Evolutionary conservation across 2,113 vertebrate species (phyloP), one percentile per base, ranked within the genome.

Genomic region (Semicossyphus pulcher): DNA sequence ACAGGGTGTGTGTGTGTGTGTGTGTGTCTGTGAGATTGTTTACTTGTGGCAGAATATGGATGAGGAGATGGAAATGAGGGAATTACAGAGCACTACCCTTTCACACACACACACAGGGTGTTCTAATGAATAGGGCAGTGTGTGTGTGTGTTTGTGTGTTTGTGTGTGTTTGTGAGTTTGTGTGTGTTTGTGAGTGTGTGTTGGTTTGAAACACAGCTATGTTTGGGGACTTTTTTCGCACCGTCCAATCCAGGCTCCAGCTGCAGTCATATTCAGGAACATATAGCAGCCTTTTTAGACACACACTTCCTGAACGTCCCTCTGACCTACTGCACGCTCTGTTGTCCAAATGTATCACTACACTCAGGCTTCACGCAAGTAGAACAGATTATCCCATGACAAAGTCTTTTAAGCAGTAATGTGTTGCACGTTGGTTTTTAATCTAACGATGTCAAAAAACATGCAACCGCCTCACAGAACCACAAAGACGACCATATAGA

Each of bases 21-120:
- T 25, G 36, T 10, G 59, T 31, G 60, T 20, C 25, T 9, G 53
- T 18, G 65, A 28, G 78, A 86, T 77, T 86, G 84, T 90, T 91
- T 91, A 68, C 84, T 85, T 85, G 86, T 89, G 82, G 52, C 48
- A 80, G 91, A 90, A 92, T 92, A 91, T 91, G 89, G 87, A 93
- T 92, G 91, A 92, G 86, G 66, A 88, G 64, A 81, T 86, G 67
- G 84, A 91, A 88, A 91, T 89, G 80, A 88, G 81, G 76, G 86
- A 86, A 92, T 89, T 89, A 83, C 67, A 72, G 80, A 84, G 77
- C 45, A n/a, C 72, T 82, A 87, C 83, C 86, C 86, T 90, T 89
- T 90, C 66, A 81, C 88, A 72, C 67, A 81, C 88, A 68, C 66
- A 29, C 48, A 68, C 66, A 45, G 15, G 8, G 5, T 63, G 26